phyloP scores from a whole-genome alignment of 2,113 vertebrate species.

The Chlamydotis undulata region DNA sequence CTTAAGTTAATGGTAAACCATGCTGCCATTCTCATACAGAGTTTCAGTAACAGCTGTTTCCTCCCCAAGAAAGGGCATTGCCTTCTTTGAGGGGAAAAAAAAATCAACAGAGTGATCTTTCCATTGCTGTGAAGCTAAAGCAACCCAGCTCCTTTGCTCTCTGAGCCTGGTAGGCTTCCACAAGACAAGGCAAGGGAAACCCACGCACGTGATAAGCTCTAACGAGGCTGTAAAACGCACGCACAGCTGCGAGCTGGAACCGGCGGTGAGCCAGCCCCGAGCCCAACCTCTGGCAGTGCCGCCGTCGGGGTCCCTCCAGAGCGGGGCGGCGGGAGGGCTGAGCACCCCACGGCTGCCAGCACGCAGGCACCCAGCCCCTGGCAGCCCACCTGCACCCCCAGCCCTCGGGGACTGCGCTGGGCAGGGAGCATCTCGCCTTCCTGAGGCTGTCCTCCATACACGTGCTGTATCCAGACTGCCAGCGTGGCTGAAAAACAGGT shows the following conservation, averaged over 20 bases:
- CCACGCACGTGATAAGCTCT: background rate
- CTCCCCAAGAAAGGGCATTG: background rate
- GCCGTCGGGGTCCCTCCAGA: background rate
- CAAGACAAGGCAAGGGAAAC: background rate
- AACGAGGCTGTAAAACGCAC: background rate
- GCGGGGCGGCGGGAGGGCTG: background rate
- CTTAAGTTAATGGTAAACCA: background rate
- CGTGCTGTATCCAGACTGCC: background rate
- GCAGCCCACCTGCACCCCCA: background rate
- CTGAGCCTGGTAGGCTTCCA: background rate
- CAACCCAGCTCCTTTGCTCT: background rate
- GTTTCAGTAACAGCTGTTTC: background rate
- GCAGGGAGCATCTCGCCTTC: background rate
- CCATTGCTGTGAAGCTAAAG: background rate
- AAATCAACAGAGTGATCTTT: background rate
- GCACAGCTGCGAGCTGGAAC: background rate
- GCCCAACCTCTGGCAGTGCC: background rate
- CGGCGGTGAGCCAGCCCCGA: background rate
- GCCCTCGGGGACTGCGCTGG: background rate
- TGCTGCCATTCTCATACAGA: rapidly evolving
- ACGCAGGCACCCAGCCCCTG: background rate
- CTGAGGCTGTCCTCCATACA: background rate
- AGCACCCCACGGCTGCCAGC: background rate
- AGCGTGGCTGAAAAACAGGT: background rate
- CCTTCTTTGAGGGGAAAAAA: rapidly evolving